Percentiles rank a stretch among this genome's conserved stretches.
Evolutionary conservation across 2,797 vertebrate species (phyloP).

Genomic region (Gobio occitaniae): DNA sequence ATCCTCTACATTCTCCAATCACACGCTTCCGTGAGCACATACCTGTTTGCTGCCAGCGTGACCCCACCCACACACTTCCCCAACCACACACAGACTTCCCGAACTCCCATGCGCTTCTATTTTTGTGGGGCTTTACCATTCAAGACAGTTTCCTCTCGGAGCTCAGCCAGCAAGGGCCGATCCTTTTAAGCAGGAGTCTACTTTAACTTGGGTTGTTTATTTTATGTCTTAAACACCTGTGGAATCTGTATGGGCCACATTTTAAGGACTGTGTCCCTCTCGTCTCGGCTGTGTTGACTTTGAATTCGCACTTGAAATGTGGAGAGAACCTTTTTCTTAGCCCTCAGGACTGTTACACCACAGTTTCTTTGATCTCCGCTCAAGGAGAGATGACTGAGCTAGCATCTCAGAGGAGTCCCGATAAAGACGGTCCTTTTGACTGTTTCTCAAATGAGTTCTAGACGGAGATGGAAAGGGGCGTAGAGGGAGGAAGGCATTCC

Average conservation of each 20-base stretch:
- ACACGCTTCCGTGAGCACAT: constrained; percentile 64
- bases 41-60: constrained; percentile 62
- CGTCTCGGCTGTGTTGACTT: constrained; percentile 32
- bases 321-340: constrained; percentile 32
- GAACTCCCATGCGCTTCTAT: constrained; percentile 49
- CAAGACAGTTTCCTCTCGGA: background rate
- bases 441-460: constrained; percentile 40
- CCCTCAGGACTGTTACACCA: constrained; percentile 34
- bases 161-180: background rate
- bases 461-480: background rate
- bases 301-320: constrained; percentile 41
- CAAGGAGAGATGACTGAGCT: constrained; percentile 13
- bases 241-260: constrained; percentile 34
- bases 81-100: constrained; percentile 15
- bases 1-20: constrained; percentile 49
- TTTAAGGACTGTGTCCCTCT: constrained; percentile 5
- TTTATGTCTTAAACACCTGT: constrained; percentile 14
- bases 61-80: constrained; percentile 63
- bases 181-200: background rate
- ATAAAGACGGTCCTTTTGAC: constrained; percentile 25
- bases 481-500: constrained; percentile 29
- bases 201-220: background rate
- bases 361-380: constrained; percentile 42
- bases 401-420: constrained; percentile 12
- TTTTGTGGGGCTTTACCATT: constrained; percentile 42